phyloP scores from a whole-genome alignment of 2,797 vertebrate species.

The Synanceia verrucosa region DNA sequence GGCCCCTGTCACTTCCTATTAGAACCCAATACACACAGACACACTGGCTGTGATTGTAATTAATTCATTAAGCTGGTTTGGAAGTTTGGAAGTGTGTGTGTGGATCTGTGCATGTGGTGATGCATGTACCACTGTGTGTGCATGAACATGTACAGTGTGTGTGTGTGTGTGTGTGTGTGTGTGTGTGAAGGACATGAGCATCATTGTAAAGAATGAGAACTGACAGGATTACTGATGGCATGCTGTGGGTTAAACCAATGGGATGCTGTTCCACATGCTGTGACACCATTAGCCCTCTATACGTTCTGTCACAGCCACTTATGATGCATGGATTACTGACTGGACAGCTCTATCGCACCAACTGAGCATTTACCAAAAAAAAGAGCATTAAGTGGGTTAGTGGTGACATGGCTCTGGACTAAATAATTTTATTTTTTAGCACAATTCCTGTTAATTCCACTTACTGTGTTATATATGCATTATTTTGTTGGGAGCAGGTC shows the following conservation, averaged over 20 bases:
- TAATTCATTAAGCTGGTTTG: constrained; percentile 69
- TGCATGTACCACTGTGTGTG: constrained; percentile 3
- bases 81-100: constrained; percentile 29
- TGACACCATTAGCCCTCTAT: constrained; percentile 64
- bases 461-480: neutral
- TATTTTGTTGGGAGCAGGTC: neutral
- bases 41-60: constrained; percentile 67
- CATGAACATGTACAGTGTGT: neutral
- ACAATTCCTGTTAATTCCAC: neutral
- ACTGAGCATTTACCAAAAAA: constrained; percentile 13
- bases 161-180: constrained; percentile 16
- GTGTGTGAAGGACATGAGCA: constrained; percentile 18
- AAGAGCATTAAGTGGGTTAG: constrained; percentile 6
- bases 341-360: constrained; percentile 5
- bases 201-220: constrained; percentile 58
- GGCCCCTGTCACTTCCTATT: constrained; percentile 80
- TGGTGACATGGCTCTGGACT: neutral
- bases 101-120: neutral
- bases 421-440: neutral
- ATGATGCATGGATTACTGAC: constrained; percentile 15
- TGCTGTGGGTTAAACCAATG: constrained; percentile 66
- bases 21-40: constrained; percentile 60
- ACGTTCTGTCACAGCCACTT: constrained; percentile 52
- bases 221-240: constrained; percentile 63
- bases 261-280: constrained; percentile 54